Evolutionary conservation across 2,888 invertebrate species (phyloP), one percentile per base, ranked within the genome.

Genomic region (Ashinkailepas kermadecensis): DNA sequence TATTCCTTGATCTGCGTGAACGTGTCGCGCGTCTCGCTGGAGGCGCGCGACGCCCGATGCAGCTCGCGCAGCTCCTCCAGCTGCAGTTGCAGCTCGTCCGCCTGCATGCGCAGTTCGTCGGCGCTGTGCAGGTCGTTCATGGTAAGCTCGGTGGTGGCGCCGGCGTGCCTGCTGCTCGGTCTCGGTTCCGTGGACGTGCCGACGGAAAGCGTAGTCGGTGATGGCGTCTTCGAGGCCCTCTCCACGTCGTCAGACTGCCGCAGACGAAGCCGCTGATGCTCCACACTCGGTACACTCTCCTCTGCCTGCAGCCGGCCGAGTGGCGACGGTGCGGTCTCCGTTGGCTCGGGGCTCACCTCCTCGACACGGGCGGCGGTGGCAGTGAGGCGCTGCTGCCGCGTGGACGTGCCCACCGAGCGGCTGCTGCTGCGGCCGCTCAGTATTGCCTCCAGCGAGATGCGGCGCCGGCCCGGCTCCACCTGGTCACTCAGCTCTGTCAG

Each of bases 1-100:
- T 58, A 58, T 25, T 78, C 78, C 25, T 58, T 57, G 23, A 58
- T 57, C 58, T 78, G 78, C 9, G 78, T 78, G 78, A 57, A 78
- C 13, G 57, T 58, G 58, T 57, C 78, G 3, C 58, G 78, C 15
- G 74, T 74, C 54, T 74, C 74, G 54, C 39, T 74, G 74, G 74
- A 74, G 54, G 54, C 4, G 15, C 74, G 25, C 18, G 74, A 39
- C 8, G 74, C 7, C 3, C 54, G 18, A 18, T 74, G 74, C 39
- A 74, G 54, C 74, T 74, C 74, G 6, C 25, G 70, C 70, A 70
- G 25, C 15, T 70, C 70, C 39, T 70, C 70, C 39, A 70, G 70
- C 70, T 70, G 70, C 12, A 13, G 39, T 1, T 7, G 70, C 25
- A 70, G 70, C 25, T 70, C 13, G 3, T 39, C 25, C 8, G 15